Conservation (phyloP, 2,888 invertebrate genomes). For the Plebejus anna region DNA sequence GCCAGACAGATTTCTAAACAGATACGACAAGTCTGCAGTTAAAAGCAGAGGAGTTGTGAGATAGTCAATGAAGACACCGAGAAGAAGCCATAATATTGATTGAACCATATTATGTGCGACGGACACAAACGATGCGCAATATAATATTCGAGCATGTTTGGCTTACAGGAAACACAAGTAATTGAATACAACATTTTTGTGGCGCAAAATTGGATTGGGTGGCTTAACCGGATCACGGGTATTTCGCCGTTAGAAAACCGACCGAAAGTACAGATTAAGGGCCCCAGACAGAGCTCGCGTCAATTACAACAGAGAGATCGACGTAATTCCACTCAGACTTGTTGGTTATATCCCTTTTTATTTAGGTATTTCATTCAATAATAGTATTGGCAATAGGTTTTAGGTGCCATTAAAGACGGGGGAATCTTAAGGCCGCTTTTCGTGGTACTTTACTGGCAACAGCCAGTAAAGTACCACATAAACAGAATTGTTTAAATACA, state of each 20-base stretch:
- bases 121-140: background rate
- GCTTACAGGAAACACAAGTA: conserved; percentile 23
- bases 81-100: background rate
- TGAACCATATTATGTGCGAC: background rate
- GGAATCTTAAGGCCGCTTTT: no score
- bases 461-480: background rate
- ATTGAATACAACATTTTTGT: conserved; percentile 20
- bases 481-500: background rate
- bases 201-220: conserved; percentile 29
- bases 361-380: background rate
- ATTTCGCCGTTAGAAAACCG: conserved; percentile 42
- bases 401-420: background rate
- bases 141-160: conserved; percentile 19
- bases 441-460: background rate
- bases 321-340: background rate
- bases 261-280: conserved; percentile 29
- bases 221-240: conserved; percentile 29
- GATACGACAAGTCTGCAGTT: background rate
- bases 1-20: no score
- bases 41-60: background rate
- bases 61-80: background rate
- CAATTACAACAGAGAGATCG: conserved; percentile 13
- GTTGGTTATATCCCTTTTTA: background rate
- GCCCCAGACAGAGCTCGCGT: conserved; percentile 7
- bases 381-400: background rate